phyloP scores from a whole-genome alignment of 2,888 invertebrate species.

The Anthophora plumipes region DNA sequence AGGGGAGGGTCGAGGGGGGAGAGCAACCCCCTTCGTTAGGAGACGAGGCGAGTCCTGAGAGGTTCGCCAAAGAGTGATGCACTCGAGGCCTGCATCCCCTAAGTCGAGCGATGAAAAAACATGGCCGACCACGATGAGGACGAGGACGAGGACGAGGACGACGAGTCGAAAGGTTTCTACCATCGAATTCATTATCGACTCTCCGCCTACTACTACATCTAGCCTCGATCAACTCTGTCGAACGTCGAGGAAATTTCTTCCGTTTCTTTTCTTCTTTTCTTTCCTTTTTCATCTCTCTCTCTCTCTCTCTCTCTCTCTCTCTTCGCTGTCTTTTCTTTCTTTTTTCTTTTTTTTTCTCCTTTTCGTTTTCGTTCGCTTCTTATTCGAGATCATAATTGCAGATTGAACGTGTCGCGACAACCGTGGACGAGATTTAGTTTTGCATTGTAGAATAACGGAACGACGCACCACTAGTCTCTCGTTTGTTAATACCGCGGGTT shows the following conservation, averaged over 20 bases:
- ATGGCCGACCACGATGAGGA: conserved; percentile 77
- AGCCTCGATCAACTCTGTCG: conserved; percentile 19
- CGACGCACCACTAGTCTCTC: not conserved
- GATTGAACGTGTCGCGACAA: conserved; percentile 31
- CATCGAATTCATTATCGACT: conserved; percentile 73
- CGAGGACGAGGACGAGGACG: conserved; percentile 55
- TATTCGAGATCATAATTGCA: conserved; percentile 38
- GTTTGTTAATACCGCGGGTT: no score
- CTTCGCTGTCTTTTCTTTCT: not conserved
- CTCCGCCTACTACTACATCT: conserved; percentile 65
- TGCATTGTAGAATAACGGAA: conserved; percentile 13
- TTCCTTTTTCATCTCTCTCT: not conserved
- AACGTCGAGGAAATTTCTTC: conserved; percentile 33
- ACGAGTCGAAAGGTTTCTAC: conserved; percentile 61
- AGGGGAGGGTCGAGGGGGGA: conserved; percentile 18
- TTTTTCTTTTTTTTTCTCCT: not conserved
- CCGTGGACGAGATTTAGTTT: not conserved
- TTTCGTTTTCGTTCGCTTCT: no score
- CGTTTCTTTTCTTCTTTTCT: not conserved
- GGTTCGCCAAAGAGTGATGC: conserved; percentile 81
- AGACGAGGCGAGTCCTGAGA: conserved; percentile 80
- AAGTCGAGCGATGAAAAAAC: conserved; percentile 76
- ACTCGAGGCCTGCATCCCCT: conserved; percentile 81
- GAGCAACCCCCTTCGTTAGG: conserved; percentile 75
- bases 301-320: no score